Evolutionary conservation across 2,888 invertebrate species (phyloP), one percentile per base, ranked within the genome.

Genomic region (Parnassius apollo): DNA sequence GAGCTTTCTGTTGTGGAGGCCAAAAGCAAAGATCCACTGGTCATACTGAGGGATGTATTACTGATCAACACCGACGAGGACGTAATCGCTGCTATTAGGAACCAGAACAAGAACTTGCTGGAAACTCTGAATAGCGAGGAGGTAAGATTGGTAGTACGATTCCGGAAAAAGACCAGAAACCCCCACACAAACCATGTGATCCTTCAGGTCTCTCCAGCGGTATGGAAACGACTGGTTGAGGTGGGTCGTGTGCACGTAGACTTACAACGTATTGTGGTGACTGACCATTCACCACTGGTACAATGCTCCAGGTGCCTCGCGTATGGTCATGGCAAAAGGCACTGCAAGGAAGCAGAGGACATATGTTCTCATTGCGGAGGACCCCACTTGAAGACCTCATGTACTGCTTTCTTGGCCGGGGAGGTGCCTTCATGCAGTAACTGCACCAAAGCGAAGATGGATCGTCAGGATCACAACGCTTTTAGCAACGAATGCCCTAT

Each of bases 301-400:
- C 18, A 18, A 18, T 18, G 18, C 2, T 54, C 42, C n/a, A 1
- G 8, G 42, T 54, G 54, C 42, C 12, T 35, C 1, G n/a, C n/a
- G 2, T 42, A 35, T n/a, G 49, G 49, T 7, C 49, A 49, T 18
- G 18, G 35, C 10, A 3, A 13, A 2, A 42, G 44, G n/a, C 18
- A 44, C 10, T 55, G 55, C 44, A 55, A n/a, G 13, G 54, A 54
- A 13, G 18, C 18, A 12, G 42, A 1, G 2, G 54, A 54, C n/a
- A 42, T 13, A 13, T 54, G 54, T 11, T n/a, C 42, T 9, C 54
- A 54, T 10, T 54, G 54, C n/a, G 54, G 13, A 18, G 54, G 54
- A 2, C 18, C 54, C 1, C 44, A 54, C 13, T 18, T 50, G 7
- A 54, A 13, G n/a, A 42, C 0, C 4, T 2, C 13, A 13, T 54